Evolutionary conservation across 2,888 invertebrate genomes (phyloP), one percentile per base, ranked within the genome.

Genomic region (Pammene aurita): DNA sequence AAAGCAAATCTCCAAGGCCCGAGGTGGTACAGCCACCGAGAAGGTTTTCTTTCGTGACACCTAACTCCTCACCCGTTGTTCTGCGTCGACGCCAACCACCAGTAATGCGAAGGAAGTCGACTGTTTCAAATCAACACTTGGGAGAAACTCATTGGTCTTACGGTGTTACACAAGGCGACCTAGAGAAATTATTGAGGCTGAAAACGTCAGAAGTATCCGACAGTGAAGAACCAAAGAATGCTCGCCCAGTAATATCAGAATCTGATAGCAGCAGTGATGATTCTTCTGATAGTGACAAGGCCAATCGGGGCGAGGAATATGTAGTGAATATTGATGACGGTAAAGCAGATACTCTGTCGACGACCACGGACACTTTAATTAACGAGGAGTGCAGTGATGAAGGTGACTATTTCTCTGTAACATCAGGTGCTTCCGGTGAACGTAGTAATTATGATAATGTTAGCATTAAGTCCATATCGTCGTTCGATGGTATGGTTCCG

Each of bases 381-480:
- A 88, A 91, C 71, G 92, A 92, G 75, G 88, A 86, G 73, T 88
- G 86, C 68, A 88, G 88, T 81, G 89, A 88, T 71, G 85, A 81
- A 66, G 86, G 82, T 44, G 92, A 90, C 73, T 84, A 87, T 77
- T 76, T 80, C 41, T 90, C 91, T 1, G 77, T 83, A 42, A 82
- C 77, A 66, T 90, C 89, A 16, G 87, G 84, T 78, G 87, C 82
- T 73, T 88, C 86, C 75, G 88, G 84, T 76, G 87, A 82, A 75
- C 89, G 84, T 78, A 85, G 84, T 80, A 90, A 91, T 82, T 91
- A 87, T 82, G 92, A 92, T 80, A 92, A 92, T 87, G 85, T 92
- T 86, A 92, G 92, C 81, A 91, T 92, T 81, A 91, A 92, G 74
- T 92, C 92, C 6, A 88, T 92, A 78, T 92, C 92, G 13, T 92